Conservation (phyloP, 2,888 invertebrate species). For the Sympetrum striolatum region DNA sequence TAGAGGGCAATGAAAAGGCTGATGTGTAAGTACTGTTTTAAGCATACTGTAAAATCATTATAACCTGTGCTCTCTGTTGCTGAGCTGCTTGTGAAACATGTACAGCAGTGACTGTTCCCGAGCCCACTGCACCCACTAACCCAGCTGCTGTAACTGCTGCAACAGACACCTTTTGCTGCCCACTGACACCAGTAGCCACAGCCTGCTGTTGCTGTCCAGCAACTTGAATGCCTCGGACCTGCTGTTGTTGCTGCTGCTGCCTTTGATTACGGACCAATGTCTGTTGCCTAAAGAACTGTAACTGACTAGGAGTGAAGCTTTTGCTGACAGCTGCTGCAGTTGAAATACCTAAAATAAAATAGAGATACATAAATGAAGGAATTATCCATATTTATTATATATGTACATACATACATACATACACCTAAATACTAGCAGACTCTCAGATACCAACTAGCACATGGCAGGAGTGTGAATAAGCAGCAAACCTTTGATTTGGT, state of each 20-base stretch:
- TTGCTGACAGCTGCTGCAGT: constrained; percentile 64
- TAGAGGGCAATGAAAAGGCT: background rate
- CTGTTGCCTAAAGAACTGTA: constrained; percentile 72
- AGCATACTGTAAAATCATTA: background rate
- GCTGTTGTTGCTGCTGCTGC: constrained; percentile 51
- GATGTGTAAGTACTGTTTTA: background rate
- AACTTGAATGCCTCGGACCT: constrained; percentile 47
- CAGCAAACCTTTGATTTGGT: too few species aligned
- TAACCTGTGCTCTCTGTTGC: constrained; percentile 55
- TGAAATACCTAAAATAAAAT: constrained; percentile 58
- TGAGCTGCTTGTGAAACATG: constrained; percentile 48
- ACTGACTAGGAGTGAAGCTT: constrained; percentile 64
- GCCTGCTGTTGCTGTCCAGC: constrained; percentile 48
- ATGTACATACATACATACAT: too few species aligned
- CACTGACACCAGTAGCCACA: constrained; percentile 52
- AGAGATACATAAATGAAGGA: background rate
- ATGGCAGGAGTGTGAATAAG: too few species aligned
- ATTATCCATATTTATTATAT: background rate
- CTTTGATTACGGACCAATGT: constrained; percentile 55
- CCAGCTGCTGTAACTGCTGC: constrained; percentile 55
- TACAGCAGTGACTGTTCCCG: constrained; percentile 51
- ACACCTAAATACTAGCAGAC: background rate
- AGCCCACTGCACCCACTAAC: background rate
- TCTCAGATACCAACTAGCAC: too few species aligned
- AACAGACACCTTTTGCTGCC: constrained; percentile 58